Conservation (phyloP, 2,888 invertebrate genomes). For the Watsonalla cultraria region DNA sequence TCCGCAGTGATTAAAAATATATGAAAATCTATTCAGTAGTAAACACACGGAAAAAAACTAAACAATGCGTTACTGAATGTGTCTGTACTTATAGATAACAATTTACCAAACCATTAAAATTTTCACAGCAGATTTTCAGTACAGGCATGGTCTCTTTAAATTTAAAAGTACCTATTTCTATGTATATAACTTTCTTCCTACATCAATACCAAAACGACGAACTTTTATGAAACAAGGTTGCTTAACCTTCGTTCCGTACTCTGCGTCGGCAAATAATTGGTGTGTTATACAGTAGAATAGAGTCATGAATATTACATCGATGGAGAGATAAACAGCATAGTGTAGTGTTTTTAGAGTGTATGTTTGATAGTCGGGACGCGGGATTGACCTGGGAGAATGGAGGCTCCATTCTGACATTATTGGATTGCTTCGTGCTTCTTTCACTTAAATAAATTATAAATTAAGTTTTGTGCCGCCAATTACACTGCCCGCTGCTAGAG, state of each 20-base stretch:
- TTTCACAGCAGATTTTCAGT: too few species aligned
- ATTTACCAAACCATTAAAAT: too few species aligned
- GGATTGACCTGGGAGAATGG: conserved; percentile 21
- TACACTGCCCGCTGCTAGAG: conserved; percentile 15
- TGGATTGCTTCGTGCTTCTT: conserved; percentile 36
- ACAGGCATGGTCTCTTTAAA: too few species aligned
- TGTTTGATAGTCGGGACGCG: conserved; percentile 15
- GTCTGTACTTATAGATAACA: too few species aligned
- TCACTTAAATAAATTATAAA: conserved; percentile 33
- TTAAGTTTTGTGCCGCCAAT: conserved; percentile 28
- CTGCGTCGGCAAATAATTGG: conserved; percentile 16
- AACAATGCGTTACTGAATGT: too few species aligned
- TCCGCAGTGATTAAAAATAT: too few species aligned
- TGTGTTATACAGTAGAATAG: conserved; percentile 18
- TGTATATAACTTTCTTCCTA: too few species aligned
- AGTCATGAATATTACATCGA: conserved; percentile 41
- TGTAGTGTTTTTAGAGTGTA: conserved; percentile 28
- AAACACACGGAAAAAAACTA: too few species aligned
- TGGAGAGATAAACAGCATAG: conserved; percentile 18
- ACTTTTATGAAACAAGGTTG: background rate
- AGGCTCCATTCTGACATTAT: conserved; percentile 33
- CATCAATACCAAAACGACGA: too few species aligned
- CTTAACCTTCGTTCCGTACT: background rate
- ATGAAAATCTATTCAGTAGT: too few species aligned
- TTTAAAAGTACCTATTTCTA: too few species aligned